A percentile compares a stretch with the other conserved stretches of the same genome.
Evolutionary conservation across 2,113 vertebrate genomes (phyloP).

Genomic region (Pygoscelis adeliae): DNA sequence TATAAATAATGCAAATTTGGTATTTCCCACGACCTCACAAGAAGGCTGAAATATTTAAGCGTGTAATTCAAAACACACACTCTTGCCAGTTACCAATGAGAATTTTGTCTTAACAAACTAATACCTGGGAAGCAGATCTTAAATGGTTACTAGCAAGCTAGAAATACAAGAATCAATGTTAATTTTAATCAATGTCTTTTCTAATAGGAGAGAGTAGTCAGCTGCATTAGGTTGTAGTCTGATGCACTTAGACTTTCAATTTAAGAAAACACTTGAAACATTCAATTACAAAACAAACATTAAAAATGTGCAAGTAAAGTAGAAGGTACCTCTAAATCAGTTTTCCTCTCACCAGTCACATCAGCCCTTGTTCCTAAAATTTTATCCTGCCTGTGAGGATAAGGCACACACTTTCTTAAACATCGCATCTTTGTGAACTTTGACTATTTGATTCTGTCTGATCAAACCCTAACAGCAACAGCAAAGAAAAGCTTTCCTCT

Average conservation of each 20-base stretch:
- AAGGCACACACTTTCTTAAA: background rate
- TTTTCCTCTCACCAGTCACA: conserved; percentile 23
- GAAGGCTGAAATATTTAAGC: background rate
- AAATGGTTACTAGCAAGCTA: background rate
- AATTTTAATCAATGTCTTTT: background rate
- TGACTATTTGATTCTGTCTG: conserved; percentile 12
- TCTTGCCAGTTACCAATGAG: background rate
- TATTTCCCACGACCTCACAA: background rate
- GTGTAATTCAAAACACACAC: background rate
- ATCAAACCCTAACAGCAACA: conserved; percentile 15
- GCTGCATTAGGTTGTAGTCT: background rate
- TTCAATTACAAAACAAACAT: background rate
- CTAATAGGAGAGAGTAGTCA: background rate
- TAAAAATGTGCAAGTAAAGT: background rate
- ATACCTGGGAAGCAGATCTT: conserved; percentile 30
- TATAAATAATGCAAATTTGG: conserved; percentile 8
- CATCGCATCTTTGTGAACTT: conserved; percentile 29
- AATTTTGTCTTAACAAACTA: background rate
- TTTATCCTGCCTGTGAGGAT: background rate
- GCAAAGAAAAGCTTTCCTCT: background rate
- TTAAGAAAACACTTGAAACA: conserved; percentile 12
- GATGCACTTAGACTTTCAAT: conserved; percentile 13
- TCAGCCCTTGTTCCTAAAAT: background rate
- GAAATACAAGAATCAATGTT: background rate
- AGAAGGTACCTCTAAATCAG: conserved; percentile 30